Conservation (phyloP, 2,888 invertebrate genomes). For the Ligdia adustata region DNA sequence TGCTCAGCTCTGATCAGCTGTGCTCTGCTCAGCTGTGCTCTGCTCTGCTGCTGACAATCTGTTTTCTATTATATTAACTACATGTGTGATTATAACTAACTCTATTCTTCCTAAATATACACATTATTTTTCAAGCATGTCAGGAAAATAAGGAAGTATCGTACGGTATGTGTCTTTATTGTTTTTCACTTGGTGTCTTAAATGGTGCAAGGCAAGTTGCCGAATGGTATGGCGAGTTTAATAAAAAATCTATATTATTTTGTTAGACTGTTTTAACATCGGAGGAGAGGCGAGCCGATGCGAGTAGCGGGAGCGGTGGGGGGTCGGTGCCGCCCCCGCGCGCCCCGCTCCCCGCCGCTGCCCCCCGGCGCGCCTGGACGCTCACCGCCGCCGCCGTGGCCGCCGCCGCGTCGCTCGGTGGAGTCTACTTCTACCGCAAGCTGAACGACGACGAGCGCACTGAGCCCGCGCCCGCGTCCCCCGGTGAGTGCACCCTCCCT, state of each 20-base stretch:
- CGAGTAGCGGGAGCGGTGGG: conserved; percentile 2
- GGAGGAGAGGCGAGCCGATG: conserved; percentile 16
- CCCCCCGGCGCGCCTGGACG: conserved; percentile 53
- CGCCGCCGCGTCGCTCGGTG: conserved; percentile 66
- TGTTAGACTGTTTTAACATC: conserved; percentile 26
- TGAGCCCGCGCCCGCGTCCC: conserved; percentile 21
- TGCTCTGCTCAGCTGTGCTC: too few relatives aligned
- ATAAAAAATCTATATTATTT: neutral
- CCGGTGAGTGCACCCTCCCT: conserved; percentile 1
- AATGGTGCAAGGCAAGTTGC: too few relatives aligned
- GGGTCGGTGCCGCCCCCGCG: conserved; percentile 14
- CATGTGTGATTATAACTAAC: too few relatives aligned
- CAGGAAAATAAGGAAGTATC: conserved; percentile 63
- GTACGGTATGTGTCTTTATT: conserved; percentile 65
- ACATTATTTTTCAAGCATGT: conserved; percentile 59
- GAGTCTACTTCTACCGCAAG: conserved; percentile 63
- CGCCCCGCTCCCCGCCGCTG: conserved; percentile 45
- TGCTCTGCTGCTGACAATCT: too few relatives aligned
- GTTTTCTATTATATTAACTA: too few relatives aligned
- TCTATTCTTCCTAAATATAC: neutral
- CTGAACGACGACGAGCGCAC: conserved; percentile 27
- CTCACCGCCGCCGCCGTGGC: conserved; percentile 64
- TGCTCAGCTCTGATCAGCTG: too few relatives aligned
- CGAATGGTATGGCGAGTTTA: too few relatives aligned
- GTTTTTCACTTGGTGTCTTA: conserved; percentile 5